Conservation (phyloP, 2,888 invertebrate species). For the Acheta domesticus region DNA sequence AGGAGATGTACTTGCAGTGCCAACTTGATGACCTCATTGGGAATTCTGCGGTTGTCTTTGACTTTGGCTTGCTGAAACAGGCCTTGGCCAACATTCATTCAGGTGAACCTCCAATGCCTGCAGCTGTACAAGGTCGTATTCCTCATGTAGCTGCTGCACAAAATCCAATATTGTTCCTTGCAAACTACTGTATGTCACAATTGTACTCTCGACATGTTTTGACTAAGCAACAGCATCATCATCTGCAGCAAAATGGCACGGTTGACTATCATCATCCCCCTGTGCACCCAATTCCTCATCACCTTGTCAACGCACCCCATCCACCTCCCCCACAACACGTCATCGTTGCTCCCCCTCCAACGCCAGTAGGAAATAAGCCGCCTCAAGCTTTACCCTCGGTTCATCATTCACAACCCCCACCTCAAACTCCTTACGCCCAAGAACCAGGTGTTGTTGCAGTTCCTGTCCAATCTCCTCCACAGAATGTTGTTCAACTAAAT, state of each 20-base stretch:
- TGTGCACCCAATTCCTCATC: conserved; percentile 37
- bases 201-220: conserved; percentile 64
- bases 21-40: conserved; percentile 68
- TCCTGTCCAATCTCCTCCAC: conserved; percentile 50
- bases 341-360: conserved; percentile 32
- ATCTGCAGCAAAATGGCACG: conserved; percentile 55
- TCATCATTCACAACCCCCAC: conserved; percentile 36
- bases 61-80: conserved; percentile 64
- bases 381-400: conserved; percentile 34
- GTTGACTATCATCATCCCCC: conserved; percentile 42
- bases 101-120: conserved; percentile 52
- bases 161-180: conserved; percentile 66
- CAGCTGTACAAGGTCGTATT: conserved; percentile 38
- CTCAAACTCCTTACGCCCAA: conserved; percentile 33
- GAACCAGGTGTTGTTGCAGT: conserved; percentile 33
- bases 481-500: conserved; percentile 46
- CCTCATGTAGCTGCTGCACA: conserved; percentile 34
- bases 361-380: conserved; percentile 29
- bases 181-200: conserved; percentile 74
- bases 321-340: conserved; percentile 41
- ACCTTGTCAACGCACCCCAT: conserved; percentile 40
- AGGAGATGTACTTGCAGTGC: conserved; percentile 68
- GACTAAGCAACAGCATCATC: conserved; percentile 52
- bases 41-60: conserved; percentile 63
- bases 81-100: conserved; percentile 62